Evolutionary conservation across 2,888 invertebrate genomes (phyloP).

Genomic region (Pseudeuparius sepicola): DNA sequence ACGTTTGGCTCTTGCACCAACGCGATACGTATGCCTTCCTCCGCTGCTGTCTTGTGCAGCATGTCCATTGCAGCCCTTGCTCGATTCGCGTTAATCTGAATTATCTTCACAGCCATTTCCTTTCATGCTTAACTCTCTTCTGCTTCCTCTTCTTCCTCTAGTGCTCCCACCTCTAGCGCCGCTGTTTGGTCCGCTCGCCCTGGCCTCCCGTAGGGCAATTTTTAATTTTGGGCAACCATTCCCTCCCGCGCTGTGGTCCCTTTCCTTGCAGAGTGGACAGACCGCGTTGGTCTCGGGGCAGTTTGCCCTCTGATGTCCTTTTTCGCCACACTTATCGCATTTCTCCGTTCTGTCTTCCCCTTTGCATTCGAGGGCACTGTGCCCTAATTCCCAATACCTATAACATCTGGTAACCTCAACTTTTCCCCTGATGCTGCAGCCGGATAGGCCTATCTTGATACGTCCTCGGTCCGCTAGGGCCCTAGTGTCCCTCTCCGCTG

Average conservation of each 20-base stretch:
- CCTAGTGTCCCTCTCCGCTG: background rate
- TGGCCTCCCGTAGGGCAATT: constrained; percentile 1
- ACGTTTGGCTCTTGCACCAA: too few relatives aligned
- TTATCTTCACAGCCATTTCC: too few relatives aligned
- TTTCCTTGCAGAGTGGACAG: constrained; percentile 9
- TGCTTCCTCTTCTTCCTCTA: too few relatives aligned
- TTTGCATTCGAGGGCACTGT: constrained; percentile 10
- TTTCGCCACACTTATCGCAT: constrained; percentile 16
- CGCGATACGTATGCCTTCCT: too few relatives aligned
- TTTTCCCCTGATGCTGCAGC: constrained; percentile 10
- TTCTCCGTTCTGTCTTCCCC: constrained; percentile 7
- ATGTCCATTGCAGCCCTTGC: too few relatives aligned
- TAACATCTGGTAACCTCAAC: constrained; percentile 10
- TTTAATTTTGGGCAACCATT: constrained; percentile 12
- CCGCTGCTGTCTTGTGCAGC: too few relatives aligned
- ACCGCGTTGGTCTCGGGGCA: constrained; percentile 9
- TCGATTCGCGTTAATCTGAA: too few relatives aligned
- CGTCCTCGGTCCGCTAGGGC: constrained; percentile 7
- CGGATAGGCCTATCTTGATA: constrained; percentile 11
- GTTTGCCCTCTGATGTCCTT: constrained; percentile 9
- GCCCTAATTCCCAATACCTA: constrained; percentile 13
- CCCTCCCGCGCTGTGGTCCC: constrained; percentile 10
- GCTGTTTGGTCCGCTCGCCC: too few relatives aligned
- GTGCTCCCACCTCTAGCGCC: too few relatives aligned
- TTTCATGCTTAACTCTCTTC: too few relatives aligned